Conservation (phyloP, 2,888 invertebrate species). For the Dioctria linearis region DNA sequence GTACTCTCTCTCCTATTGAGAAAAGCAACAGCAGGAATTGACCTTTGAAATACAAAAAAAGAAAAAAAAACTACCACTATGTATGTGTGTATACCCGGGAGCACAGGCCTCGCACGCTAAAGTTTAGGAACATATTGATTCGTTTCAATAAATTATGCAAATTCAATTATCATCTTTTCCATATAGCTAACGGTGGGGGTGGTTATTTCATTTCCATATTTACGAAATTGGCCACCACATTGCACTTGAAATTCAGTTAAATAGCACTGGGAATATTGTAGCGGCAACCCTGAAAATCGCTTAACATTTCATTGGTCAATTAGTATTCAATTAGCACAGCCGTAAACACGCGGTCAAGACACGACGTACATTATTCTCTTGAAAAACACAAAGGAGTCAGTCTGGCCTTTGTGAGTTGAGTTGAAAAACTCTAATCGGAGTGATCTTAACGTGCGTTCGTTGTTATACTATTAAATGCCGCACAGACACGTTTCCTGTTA, state of each 20-base stretch:
- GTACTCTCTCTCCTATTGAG: not conserved
- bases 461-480: no score
- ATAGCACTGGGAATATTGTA: no score
- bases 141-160: conserved; percentile 21
- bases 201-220: no score
- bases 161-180: conserved; percentile 16
- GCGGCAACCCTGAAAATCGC: not conserved
- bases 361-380: no score
- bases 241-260: no score
- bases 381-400: no score
- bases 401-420: no score
- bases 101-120: not conserved
- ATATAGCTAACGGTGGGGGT: not conserved
- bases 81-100: not conserved
- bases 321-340: conserved; percentile 20
- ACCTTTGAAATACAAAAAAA: not conserved
- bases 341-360: no score
- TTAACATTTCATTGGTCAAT: conserved; percentile 21
- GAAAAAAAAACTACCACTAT: not conserved
- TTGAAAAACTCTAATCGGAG: no score
- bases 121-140: conserved; percentile 32
- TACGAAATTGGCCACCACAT: no score
- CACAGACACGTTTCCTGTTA: no score
- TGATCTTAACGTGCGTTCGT: no score
- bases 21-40: conserved; percentile 19